Evolutionary conservation across 2,797 vertebrate species (phyloP).

Genomic region (Galagoides demidoff): DNA sequence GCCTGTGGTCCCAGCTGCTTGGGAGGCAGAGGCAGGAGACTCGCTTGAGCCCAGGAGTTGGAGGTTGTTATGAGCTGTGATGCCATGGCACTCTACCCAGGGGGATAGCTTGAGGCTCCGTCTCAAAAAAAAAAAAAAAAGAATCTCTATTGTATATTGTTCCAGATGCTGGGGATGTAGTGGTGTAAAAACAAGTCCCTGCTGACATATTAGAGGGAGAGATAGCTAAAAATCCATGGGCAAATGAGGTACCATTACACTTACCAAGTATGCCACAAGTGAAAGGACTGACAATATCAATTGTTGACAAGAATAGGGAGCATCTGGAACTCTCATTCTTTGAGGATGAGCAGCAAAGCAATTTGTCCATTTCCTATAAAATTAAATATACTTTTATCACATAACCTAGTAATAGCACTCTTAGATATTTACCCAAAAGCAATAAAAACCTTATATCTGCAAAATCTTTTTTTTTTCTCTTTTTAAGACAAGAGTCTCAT

Average conservation of each 20-base stretch:
- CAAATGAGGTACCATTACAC: background rate
- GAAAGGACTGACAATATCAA: background rate
- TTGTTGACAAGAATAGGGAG: conserved; percentile 4
- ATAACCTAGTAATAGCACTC: background rate
- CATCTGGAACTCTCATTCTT: conserved; percentile 18
- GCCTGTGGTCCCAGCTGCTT: no score
- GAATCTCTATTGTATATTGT: background rate
- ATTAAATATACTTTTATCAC: background rate
- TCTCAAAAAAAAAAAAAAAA: background rate
- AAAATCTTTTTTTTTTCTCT: background rate
- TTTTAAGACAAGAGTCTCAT: no score
- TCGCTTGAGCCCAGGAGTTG: no score
- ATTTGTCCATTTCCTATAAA: conserved; percentile 1
- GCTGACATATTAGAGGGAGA: background rate
- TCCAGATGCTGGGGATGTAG: background rate
- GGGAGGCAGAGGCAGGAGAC: no score
- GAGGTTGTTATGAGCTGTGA: no score
- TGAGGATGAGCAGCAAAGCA: background rate
- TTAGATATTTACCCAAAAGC: background rate
- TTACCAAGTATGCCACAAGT: background rate
- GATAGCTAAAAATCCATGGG: background rate
- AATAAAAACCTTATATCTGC: background rate
- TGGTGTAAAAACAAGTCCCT: conserved; percentile 5
- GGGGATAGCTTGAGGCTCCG: no score
- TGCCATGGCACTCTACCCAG: no score